These are phyloP conservation scores for Cantharis nigra DNA, from an alignment of 2,888 invertebrate genomes.

Conservation along the genomic window DNA sequence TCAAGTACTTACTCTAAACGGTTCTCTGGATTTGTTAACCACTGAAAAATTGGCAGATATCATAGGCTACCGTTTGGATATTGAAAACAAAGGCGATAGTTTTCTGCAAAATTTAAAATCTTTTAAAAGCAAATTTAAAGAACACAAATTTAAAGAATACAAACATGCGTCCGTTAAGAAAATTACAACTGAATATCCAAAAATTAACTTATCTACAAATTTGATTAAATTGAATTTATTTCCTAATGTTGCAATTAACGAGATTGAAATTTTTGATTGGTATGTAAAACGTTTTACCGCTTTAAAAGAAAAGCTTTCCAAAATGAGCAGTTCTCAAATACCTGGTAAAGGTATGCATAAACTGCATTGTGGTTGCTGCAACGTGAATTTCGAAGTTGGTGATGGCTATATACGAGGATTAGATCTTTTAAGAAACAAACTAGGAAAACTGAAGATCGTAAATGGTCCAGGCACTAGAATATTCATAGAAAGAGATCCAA, in stretches of 20 bases:
- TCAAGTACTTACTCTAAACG: not conserved
- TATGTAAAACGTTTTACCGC: not conserved
- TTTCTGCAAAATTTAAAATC: not conserved
- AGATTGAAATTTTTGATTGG: not conserved
- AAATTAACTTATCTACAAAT: not conserved
- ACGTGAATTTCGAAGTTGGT: not conserved
- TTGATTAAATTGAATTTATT: not conserved
- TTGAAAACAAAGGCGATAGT: not conserved
- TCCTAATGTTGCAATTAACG: not conserved
- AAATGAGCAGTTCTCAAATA: not conserved
- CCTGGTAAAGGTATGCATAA: not conserved
- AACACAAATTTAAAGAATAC: slow-evolving; percentile 13
- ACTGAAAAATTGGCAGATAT: not conserved
- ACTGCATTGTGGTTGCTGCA: not conserved
- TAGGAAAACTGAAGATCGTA: not conserved
- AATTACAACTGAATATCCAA: not conserved
- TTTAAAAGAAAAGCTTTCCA: not conserved
- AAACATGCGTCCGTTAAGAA: slow-evolving; percentile 10
- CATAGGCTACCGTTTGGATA: not conserved
- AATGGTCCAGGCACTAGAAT: not conserved
- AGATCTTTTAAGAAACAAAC: not conserved
- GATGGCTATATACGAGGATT: not conserved
- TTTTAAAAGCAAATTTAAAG: not conserved
- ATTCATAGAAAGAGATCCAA: not conserved
- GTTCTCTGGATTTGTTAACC: not conserved